Base-by-base conservation (phyloP, 2,888 invertebrate species). In the Crematogaster levior region DNA sequence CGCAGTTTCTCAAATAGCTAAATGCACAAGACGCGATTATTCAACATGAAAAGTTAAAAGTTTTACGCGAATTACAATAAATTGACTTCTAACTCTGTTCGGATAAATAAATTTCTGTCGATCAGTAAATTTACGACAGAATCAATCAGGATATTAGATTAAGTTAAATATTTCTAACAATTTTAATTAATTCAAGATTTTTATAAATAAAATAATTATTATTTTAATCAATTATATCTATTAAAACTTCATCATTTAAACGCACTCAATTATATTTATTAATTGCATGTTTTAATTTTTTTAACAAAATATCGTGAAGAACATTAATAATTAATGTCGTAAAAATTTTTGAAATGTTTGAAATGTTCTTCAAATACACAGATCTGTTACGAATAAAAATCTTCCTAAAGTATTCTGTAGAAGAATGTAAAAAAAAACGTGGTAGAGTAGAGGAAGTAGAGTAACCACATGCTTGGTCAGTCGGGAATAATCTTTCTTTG, bases 381-480 rank as follows among this genome's bases (percentile, higher is more conserved):
- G 3, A 21, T 24, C 12, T 34, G 24, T n/a, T n/a, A n/a, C 24
- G 37, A 24, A 30, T 5, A 58, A 63, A 61, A 12, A 24, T 34
- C 6, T 75, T 51, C n/a, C 34, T 24, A 0, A 18, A 43, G 37
- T 37, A 37, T 4, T 65, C 18, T 15, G 24, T 15, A 24, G 4
- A 15, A 66, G 27, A 75, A 73, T 61, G 9, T 73, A 51, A 75
- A 75, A 75, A 65, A 24, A 18, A 37, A 24, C 6, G 30, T 18
- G 12, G 21, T 1, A n/a, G n/a, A n/a, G n/a, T n/a, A n/a, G n/a
- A n/a, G n/a, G n/a, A 51, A 75, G 48, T 75, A 37, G 37, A 40
- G 15, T 63, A 9, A 51, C 51, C 75, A 37, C 24, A 66, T 51
- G 68, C 75, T 66, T 75, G 75, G 75, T 75, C 68, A 75, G 75